These are phyloP conservation scores for Musca vetustissima DNA, from an alignment of 1,140 invertebrate genomes.

Conservation along the genomic window DNA sequence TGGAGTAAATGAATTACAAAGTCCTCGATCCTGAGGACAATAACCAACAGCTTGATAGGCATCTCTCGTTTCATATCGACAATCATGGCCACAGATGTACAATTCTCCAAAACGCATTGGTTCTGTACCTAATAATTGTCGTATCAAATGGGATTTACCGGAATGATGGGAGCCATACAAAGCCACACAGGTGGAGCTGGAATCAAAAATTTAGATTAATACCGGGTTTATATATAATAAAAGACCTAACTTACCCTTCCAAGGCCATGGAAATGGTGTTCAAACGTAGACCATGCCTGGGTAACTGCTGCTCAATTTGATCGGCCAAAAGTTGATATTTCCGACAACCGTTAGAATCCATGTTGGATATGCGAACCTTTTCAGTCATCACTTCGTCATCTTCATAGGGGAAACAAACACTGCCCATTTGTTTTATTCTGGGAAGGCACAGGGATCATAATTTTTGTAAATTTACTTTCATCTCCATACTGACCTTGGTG, in stretches of 20 bases:
- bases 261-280: conserved; percentile 45
- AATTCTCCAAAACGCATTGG: conserved; percentile 48
- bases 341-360: conserved; percentile 39
- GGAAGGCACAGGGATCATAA: not conserved
- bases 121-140: conserved; percentile 41
- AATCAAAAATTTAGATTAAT: not conserved
- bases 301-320: conserved; percentile 41
- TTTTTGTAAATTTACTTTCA: no score
- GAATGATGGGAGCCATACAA: conserved; percentile 40
- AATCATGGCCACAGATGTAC: conserved; percentile 41
- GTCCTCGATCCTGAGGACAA: conserved; percentile 39
- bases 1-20: conserved; percentile 35
- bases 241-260: conserved; percentile 34
- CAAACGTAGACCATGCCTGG: conserved; percentile 27
- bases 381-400: conserved; percentile 47
- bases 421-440: conserved; percentile 34
- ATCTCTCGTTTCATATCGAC: conserved; percentile 41
- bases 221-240: not conserved
- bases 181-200: conserved; percentile 45
- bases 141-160: conserved; percentile 42
- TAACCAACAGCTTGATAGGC: conserved; percentile 42
- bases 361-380: conserved; percentile 41
- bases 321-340: conserved; percentile 45
- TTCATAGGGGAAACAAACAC: conserved; percentile 42
- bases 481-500: no score